Base-by-base conservation (phyloP, 2,113 vertebrate genomes). In the Lipotes vexillifer region DNA sequence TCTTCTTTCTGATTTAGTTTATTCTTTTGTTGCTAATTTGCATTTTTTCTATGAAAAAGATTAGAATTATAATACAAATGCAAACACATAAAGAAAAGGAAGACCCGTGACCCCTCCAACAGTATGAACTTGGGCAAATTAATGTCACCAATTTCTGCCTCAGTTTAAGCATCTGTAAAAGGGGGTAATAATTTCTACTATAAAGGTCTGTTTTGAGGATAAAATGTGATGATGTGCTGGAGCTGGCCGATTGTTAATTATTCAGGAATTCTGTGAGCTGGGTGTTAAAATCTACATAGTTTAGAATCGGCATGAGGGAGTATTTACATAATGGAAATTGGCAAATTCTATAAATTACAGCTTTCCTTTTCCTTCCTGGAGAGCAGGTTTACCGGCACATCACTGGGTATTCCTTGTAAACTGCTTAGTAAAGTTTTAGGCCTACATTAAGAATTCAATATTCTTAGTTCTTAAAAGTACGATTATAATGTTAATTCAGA, bases 21-120 rank as follows among this genome's bases (percentile, higher is more conserved):
- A 97, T 97, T 94, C 93, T 86, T 96, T 77, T 25, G 61, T 88
- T 93, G 71, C 38, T 95, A 96, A 97, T 97, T 94, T 93, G 93
- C 25, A 46, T 95, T 97, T 95, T 90, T 90, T 83, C 95, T 61
- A 2, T 90, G 57, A 97, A 96, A 84, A 97, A 97, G 88, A 97
- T 96, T 97, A 91, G 66, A 92, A 96, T 88, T 95, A 33, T 41
- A 90, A 81, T 88, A 31, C 52, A 89, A 52, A 61, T 83, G 74
- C 36, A 61, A 83, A 36, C 71, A 52, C 8, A 77, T 61, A 78
- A 83, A 69, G 66, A 13, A 27, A 85, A 82, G 27, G 91, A 92
- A 80, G 71, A 11, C 1, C 29, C 12, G 2, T 82, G 11, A 55
- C 46, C 46, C 66, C 36, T 89, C 74, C 74, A 46, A 55, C 33